phyloP scores from a whole-genome alignment of 1,140 invertebrate species.

The Dysdera silvatica region DNA sequence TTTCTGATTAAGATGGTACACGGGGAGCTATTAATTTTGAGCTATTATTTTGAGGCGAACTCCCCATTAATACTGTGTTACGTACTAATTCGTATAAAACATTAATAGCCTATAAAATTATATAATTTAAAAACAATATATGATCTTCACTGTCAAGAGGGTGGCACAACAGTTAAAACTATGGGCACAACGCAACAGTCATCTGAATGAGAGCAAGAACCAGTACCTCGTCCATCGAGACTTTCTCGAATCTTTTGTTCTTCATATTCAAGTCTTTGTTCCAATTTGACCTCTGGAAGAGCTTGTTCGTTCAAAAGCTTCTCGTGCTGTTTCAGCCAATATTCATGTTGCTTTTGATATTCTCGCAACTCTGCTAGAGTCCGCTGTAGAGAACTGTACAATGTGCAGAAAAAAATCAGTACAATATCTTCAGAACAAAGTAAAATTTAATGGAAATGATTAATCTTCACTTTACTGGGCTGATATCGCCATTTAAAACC shows the following conservation, averaged over 20 bases:
- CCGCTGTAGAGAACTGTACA: slow-evolving; percentile 55
- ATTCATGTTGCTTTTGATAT: slow-evolving; percentile 58
- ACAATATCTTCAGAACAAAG: not conserved
- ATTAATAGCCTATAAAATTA: too few relatives aligned
- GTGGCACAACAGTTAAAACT: slow-evolving; percentile 17
- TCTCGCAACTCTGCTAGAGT: slow-evolving; percentile 57
- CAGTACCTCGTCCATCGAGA: slow-evolving; percentile 36
- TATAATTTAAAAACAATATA: too few relatives aligned
- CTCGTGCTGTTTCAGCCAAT: slow-evolving; percentile 56
- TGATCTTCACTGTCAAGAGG: too few relatives aligned
- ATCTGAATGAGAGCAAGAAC: not conserved
- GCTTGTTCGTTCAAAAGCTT: slow-evolving; percentile 56
- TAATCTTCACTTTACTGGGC: not conserved
- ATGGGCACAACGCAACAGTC: slow-evolving; percentile 19
- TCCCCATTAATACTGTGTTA: too few relatives aligned
- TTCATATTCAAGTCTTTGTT: slow-evolving; percentile 47
- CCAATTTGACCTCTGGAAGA: slow-evolving; percentile 44
- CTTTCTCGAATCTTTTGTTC: slow-evolving; percentile 44
- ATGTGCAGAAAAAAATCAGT: not conserved
- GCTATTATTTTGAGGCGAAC: too few relatives aligned
- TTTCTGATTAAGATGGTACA: too few relatives aligned
- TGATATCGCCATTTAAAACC: not conserved
- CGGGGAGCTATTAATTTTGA: too few relatives aligned
- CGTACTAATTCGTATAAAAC: too few relatives aligned
- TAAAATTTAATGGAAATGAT: not conserved